A percentile compares a stretch with the other conserved stretches of the same genome.
Evolutionary conservation across 2,113 vertebrate species (phyloP).

Genomic region (Eira barbara): DNA sequence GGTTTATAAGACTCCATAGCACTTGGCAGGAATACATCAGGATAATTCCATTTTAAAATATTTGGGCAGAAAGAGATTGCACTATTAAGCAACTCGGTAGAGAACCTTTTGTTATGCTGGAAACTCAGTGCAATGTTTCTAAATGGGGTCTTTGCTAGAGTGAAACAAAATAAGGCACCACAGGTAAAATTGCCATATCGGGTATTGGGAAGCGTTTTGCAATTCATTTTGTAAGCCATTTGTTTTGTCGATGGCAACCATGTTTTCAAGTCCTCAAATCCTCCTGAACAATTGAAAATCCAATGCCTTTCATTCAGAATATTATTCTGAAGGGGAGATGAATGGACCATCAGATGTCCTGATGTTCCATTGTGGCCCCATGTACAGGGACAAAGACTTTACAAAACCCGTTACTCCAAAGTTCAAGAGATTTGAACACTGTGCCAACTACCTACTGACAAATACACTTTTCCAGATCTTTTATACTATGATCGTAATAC

Average conservation of each 20-base stretch:
- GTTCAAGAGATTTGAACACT: accelerated
- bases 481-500: background rate
- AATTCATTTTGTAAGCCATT: background rate
- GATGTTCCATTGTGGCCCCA: accelerated
- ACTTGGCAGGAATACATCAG: background rate
- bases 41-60: background rate
- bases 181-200: background rate
- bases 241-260: background rate
- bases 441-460: too few relatives aligned
- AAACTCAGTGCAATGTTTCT: background rate
- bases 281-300: background rate
- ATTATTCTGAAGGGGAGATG: background rate
- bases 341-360: too few relatives aligned
- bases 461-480: background rate
- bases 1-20: background rate
- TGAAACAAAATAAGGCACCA: background rate
- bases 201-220: background rate
- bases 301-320: accelerated
- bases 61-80: background rate
- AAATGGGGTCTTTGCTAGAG: too few relatives aligned
- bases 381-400: too few relatives aligned
- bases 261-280: too few relatives aligned
- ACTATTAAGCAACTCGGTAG: background rate
- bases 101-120: background rate
- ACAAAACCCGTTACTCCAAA: accelerated